These are phyloP conservation scores for Lissonota sp. DNA, from an alignment of 2,888 invertebrate genomes.

Conservation along the genomic window DNA sequence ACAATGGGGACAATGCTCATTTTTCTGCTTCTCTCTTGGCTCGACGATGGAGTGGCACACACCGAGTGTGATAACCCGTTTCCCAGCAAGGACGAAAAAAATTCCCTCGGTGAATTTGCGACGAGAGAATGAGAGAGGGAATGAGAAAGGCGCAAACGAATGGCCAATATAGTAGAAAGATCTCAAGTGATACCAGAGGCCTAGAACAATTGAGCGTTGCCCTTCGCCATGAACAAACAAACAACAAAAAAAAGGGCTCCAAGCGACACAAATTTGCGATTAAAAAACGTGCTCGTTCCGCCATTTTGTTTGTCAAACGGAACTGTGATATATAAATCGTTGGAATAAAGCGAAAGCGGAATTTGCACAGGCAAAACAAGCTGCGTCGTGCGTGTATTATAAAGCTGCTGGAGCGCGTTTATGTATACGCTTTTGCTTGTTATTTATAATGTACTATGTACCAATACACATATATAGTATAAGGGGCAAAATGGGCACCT, in stretches of 20 bases:
- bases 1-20: slow-evolving; percentile 76
- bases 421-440: slow-evolving; percentile 22
- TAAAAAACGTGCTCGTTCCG: background rate
- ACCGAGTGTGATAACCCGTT: slow-evolving; percentile 26
- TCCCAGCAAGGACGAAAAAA: slow-evolving; percentile 44
- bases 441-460: slow-evolving; percentile 40
- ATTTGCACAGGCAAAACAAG: slow-evolving; percentile 3
- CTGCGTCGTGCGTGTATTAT: slow-evolving; percentile 7
- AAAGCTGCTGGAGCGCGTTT: background rate
- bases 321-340: too few species aligned
- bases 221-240: too few species aligned
- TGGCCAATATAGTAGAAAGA: slow-evolving; percentile 33
- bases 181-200: background rate
- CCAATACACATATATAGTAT: background rate
- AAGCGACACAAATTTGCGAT: too few species aligned
- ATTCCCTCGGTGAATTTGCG: slow-evolving; percentile 20
- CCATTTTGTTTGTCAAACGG: background rate
- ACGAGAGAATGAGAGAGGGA: slow-evolving; percentile 6
- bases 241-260: too few species aligned
- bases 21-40: slow-evolving; percentile 69
- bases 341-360: slow-evolving; percentile 6
- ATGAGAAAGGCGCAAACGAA: slow-evolving; percentile 35
- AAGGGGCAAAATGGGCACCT: too few species aligned
- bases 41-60: slow-evolving; percentile 48
- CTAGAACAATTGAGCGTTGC: slow-evolving; percentile 29